Percentiles rank a stretch among this genome's conserved stretches.
Conservation (phyloP, 2,888 invertebrate species). For the Therioaphis trifolii region DNA sequence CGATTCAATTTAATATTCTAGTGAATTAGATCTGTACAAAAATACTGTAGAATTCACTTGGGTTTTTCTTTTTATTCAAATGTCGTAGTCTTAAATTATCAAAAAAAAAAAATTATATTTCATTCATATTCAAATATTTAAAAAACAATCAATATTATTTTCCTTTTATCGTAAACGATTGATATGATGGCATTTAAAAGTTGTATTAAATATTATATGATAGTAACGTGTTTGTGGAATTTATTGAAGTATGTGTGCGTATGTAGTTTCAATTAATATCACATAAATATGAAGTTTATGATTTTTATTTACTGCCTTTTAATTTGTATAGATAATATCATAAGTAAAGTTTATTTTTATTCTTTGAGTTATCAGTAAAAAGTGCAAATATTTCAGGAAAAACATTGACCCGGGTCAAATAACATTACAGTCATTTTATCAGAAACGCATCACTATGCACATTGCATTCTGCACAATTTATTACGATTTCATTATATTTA, state of each 20-base stretch:
- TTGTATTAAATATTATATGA: not conserved
- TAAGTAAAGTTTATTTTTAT: not conserved
- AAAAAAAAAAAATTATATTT: too few relatives aligned
- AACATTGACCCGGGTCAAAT: conserved; percentile 3
- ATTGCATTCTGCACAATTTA: not conserved
- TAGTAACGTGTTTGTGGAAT: too few relatives aligned
- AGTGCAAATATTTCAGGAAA: conserved; percentile 12
- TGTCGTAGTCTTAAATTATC: too few relatives aligned
- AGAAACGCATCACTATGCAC: conserved; percentile 2
- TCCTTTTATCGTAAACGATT: too few relatives aligned
- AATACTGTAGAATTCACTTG: not conserved
- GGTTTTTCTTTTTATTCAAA: too few relatives aligned
- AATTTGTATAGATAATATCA: not conserved
- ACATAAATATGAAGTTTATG: not conserved
- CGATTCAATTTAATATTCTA: not conserved
- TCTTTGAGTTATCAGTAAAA: not conserved
- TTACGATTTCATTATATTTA: not conserved
- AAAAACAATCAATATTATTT: too few relatives aligned
- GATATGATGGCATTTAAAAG: not conserved
- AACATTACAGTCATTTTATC: conserved; percentile 31
- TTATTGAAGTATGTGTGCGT: too few relatives aligned
- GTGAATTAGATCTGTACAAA: not conserved
- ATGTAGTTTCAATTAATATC: too few relatives aligned
- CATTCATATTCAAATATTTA: too few relatives aligned
- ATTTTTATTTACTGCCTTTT: not conserved